phyloP scores from a whole-genome alignment of 2,113 vertebrate species.

The Microcebus griseorufus region DNA sequence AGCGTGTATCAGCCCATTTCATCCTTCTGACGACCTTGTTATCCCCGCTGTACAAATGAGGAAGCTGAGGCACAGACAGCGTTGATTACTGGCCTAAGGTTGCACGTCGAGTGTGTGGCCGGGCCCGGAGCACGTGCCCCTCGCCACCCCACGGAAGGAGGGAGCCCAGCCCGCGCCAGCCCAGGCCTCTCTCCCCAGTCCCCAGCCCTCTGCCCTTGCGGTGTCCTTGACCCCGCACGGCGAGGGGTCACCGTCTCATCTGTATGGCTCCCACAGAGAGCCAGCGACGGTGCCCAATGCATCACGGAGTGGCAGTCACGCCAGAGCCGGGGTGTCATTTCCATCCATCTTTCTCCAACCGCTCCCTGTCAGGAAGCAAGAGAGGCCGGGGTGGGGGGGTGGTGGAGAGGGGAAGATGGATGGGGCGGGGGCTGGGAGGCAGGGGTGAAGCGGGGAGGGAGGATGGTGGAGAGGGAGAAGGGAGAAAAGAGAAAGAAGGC shows the following conservation, averaged over 20 bases:
- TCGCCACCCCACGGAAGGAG: neutral
- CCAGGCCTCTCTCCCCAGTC: neutral
- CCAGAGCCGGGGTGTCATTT: constrained; percentile 76
- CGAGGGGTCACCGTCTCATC: constrained; percentile 77
- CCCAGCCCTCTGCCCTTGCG: constrained; percentile 65
- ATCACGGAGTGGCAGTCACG: constrained; percentile 82
- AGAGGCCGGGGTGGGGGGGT: constrained; percentile 28
- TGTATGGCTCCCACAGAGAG: constrained; percentile 64
- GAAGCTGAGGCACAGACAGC: neutral
- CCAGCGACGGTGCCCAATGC: constrained; percentile 75
- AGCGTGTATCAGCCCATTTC: accelerated
- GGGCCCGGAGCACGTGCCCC: neutral
- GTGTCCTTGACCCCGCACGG: constrained; percentile 73
- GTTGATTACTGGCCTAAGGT: neutral
- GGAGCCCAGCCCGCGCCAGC: accelerated
- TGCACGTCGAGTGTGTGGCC: accelerated
- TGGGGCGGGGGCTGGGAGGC: constrained; percentile 14
- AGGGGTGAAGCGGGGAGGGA: neutral
- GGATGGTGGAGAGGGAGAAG: neutral
- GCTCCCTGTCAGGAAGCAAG: constrained; percentile 73
- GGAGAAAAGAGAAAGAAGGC: neutral
- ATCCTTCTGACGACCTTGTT: neutral
- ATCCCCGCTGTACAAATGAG: neutral
- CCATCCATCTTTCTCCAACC: constrained; percentile 83
- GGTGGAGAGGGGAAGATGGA: constrained; percentile 57